Evolutionary conservation across 2,797 vertebrate genomes (phyloP).

Genomic region (Mareca strepera): DNA sequence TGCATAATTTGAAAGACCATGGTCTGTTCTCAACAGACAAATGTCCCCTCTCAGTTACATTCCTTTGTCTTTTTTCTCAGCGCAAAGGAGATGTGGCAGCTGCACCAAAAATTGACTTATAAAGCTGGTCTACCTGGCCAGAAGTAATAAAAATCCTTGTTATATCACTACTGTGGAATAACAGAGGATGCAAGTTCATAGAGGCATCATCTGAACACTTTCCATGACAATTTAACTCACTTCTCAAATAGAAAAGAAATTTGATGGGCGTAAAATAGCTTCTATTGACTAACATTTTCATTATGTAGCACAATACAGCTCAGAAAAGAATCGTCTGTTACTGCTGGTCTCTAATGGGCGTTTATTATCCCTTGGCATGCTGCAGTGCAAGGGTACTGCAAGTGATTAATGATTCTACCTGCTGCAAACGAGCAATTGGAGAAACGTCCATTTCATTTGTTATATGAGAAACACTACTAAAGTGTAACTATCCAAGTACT

Average conservation of each 20-base stretch:
- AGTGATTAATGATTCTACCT: constrained; percentile 19
- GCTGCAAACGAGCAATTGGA: constrained; percentile 31
- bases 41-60: background rate
- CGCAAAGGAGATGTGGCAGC: background rate
- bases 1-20: background rate
- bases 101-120: background rate
- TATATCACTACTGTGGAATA: background rate
- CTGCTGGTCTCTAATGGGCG: background rate
- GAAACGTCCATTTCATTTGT: constrained; percentile 8
- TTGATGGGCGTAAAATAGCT: background rate
- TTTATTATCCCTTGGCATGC: background rate
- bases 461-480: background rate
- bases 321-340: background rate
- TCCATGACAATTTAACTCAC: background rate
- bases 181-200: background rate
- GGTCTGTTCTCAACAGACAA: background rate
- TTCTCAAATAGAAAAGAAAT: constrained; percentile 15
- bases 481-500: constrained; percentile 20
- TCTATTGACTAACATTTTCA: background rate
- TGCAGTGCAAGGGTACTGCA: background rate
- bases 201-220: background rate
- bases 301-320: background rate
- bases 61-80: background rate
- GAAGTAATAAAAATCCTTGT: background rate
- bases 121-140: background rate